Conservation (phyloP, 92 coral and sea anemone genomes). For the Desmophyllum pertusum region DNA sequence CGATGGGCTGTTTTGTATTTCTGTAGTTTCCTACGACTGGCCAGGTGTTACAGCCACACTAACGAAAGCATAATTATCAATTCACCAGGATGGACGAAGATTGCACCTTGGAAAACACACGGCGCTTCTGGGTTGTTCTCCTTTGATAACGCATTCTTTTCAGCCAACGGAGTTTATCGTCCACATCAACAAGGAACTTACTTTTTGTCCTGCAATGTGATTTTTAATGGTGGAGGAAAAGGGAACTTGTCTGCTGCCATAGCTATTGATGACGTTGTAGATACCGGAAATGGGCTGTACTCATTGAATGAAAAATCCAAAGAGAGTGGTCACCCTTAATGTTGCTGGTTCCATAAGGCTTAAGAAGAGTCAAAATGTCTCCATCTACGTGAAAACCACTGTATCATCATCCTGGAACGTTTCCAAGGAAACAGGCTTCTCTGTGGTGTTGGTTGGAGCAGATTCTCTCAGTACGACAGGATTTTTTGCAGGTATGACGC, state of each 20-base stretch:
- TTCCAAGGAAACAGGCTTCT: conserved; percentile 33
- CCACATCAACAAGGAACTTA: conserved; percentile 51
- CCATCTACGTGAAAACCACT: conserved; percentile 37
- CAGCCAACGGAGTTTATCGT: conserved; percentile 41
- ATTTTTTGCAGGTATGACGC: conserved; percentile 54
- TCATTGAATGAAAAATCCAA: conserved; percentile 38
- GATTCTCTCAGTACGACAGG: conserved; percentile 42
- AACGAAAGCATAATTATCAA: not conserved
- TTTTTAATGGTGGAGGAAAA: conserved; percentile 31
- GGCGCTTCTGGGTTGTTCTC: conserved; percentile 51
- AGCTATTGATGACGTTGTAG: conserved; percentile 50
- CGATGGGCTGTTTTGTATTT: conserved; percentile 46
- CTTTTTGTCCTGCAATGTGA: conserved; percentile 55
- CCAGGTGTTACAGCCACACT: conserved; percentile 70
- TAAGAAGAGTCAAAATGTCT: conserved; percentile 38
- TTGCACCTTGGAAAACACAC: conserved; percentile 44
- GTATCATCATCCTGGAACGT: conserved; percentile 43
- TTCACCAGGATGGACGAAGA: conserved; percentile 38
- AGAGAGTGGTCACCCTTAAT: conserved; percentile 32
- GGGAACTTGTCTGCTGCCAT: conserved; percentile 51
- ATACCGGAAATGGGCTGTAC: conserved; percentile 38
- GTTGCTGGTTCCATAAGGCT: conserved; percentile 50
- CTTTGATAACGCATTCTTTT: conserved; percentile 55
- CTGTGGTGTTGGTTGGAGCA: conserved; percentile 56
- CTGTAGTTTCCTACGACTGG: conserved; percentile 58